These are phyloP conservation scores for Drosophila nigricruria DNA, from an alignment of 2,888 invertebrate species.

Conservation along the genomic window DNA sequence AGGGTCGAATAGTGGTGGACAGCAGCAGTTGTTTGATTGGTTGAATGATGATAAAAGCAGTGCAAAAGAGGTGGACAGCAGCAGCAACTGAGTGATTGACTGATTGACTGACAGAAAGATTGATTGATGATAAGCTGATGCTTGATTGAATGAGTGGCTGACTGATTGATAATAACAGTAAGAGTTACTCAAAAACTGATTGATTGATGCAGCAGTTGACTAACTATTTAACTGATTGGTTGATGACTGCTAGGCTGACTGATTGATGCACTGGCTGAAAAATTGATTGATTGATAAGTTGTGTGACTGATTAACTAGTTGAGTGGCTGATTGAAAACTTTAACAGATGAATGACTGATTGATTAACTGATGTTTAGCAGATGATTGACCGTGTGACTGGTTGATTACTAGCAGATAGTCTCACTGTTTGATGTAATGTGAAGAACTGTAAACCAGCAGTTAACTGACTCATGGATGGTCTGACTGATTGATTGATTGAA, in stretches of 20 bases:
- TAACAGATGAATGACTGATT: no score
- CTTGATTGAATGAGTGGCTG: neutral
- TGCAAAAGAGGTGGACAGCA: neutral
- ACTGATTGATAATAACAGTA: neutral
- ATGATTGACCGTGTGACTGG: no score
- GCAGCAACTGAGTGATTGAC: neutral
- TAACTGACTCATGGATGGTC: no score
- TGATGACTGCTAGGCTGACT: neutral
- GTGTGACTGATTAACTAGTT: no score
- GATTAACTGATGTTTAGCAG: no score
- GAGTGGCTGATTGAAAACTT: no score
- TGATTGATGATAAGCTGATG: neutral
- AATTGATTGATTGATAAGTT: neutral
- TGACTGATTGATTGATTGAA: neutral
- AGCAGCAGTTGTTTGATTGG: neutral
- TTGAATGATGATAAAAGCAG: neutral
- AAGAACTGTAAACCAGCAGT: no score
- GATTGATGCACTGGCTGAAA: no score
- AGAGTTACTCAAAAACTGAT: no score
- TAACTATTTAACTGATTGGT: neutral
- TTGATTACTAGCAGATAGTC: no score
- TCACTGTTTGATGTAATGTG: no score
- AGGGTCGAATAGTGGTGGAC: neutral
- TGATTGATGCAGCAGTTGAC: neutral
- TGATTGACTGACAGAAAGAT: neutral